Conservation (phyloP, 1,140 invertebrate genomes). For the Tetramorium parvispinum region DNA sequence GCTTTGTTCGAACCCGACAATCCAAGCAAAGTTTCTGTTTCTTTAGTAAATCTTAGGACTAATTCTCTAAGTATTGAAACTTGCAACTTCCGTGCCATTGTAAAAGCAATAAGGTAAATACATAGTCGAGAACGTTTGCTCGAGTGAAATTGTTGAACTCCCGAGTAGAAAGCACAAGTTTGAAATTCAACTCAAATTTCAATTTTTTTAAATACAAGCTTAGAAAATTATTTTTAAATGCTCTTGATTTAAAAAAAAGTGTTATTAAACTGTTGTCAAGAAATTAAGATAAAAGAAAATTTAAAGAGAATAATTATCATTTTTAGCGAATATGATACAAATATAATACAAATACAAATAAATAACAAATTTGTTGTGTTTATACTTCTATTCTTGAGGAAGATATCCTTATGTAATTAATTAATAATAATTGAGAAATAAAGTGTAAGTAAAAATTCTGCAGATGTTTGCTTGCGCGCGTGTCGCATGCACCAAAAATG, state of each 20-base stretch:
- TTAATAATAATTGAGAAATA: neutral
- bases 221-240: neutral
- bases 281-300: neutral
- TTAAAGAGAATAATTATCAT: neutral
- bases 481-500: slow-evolving; percentile 14
- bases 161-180: neutral
- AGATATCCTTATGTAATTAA: neutral
- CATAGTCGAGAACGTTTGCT: neutral
- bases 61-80: neutral
- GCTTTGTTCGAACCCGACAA: neutral
- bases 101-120: slow-evolving; percentile 4
- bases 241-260: neutral
- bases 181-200: neutral
- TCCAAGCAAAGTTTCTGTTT: neutral
- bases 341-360: neutral
- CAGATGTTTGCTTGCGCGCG: neutral
- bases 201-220: neutral
- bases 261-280: neutral
- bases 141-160: neutral
- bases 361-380: neutral
- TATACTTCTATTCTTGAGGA: neutral
- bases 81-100: neutral
- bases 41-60: neutral
- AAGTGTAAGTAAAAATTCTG: neutral
- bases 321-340: neutral